Conservation (phyloP, 1,140 invertebrate genomes). For the Platorchestia sp. region DNA sequence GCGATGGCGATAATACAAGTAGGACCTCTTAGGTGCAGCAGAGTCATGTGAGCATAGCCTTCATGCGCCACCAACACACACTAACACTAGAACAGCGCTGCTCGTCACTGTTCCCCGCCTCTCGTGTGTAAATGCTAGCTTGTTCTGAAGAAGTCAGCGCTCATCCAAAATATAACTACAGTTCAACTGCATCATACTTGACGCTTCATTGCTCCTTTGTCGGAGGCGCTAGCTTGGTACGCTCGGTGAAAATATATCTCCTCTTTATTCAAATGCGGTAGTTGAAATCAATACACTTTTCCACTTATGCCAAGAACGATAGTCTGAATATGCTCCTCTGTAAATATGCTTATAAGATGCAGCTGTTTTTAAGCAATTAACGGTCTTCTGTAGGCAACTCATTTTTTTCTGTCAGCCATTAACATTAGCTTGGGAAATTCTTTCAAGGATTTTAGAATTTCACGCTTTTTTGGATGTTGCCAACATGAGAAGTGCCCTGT, state of each 20-base stretch:
- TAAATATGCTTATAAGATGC: not conserved
- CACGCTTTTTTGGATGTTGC: not conserved
- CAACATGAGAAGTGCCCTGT: not conserved
- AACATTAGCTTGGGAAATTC: not conserved
- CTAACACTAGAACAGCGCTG: not conserved
- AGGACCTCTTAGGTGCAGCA: not conserved
- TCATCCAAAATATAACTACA: not conserved
- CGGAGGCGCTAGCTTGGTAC: no score
- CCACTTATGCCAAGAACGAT: not conserved
- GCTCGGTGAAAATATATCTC: no score
- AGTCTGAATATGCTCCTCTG: not conserved
- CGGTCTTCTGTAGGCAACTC: not conserved
- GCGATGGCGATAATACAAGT: not conserved
- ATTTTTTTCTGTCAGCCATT: not conserved
- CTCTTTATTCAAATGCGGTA: no score
- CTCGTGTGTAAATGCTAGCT: not conserved
- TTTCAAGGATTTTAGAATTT: not conserved
- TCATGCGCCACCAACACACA: not conserved
- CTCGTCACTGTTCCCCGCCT: not conserved
- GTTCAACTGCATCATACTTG: not conserved
- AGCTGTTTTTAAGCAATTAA: not conserved
- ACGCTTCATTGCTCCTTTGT: not conserved
- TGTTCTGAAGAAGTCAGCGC: not conserved
- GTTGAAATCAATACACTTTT: not conserved
- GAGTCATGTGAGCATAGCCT: not conserved